phyloP scores from a whole-genome alignment of 2,113 vertebrate genomes.

The Montifringilla adamsi region DNA sequence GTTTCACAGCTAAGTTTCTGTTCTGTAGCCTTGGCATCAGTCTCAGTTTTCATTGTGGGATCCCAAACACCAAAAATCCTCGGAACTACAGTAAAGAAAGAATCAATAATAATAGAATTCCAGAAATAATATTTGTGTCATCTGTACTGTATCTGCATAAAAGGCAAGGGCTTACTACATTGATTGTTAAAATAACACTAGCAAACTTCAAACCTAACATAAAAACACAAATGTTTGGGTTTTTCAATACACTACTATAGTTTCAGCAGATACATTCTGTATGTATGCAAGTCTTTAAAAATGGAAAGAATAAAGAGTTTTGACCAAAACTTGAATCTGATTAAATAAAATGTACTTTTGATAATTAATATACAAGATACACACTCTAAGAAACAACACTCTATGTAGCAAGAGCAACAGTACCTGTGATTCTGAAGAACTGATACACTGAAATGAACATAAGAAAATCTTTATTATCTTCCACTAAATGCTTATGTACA shows the following conservation, averaged over 20 bases:
- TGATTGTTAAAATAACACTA: background rate
- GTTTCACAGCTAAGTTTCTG: background rate
- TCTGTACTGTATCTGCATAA: background rate
- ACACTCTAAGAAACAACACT: background rate
- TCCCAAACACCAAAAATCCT: background rate
- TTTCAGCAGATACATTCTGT: background rate
- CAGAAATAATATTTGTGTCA: background rate
- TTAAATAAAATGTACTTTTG: background rate
- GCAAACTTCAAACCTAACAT: background rate
- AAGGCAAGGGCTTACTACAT: background rate
- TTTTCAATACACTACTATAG: background rate
- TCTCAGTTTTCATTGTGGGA: background rate
- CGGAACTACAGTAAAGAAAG: background rate
- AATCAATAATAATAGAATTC: background rate
- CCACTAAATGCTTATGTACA: background rate
- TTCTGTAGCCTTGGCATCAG: background rate
- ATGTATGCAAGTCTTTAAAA: background rate
- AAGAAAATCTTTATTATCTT: background rate
- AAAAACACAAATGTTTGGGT: background rate
- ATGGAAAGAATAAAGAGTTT: background rate
- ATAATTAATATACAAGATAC: background rate
- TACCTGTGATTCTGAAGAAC: background rate
- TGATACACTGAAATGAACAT: background rate
- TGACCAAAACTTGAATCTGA: background rate
- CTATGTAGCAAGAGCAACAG: background rate